These are phyloP conservation scores for Aix galericulata DNA, from an alignment of 2,113 vertebrate genomes.

Conservation along the genomic window DNA sequence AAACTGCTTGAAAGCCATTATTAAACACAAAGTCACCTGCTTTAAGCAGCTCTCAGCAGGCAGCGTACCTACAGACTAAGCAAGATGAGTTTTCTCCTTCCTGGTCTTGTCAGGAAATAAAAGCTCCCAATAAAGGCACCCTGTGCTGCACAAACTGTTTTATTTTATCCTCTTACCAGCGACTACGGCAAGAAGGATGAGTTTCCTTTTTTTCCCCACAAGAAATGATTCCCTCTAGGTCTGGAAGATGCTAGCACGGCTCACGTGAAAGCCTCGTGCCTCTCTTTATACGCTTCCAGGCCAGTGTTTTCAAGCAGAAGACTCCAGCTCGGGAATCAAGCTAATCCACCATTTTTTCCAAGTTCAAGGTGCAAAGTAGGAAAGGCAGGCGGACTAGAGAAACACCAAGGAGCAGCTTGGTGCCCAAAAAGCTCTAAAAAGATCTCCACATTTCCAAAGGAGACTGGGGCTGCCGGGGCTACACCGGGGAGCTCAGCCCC, in stretches of 20 bases:
- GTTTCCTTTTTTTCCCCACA: fast-evolving
- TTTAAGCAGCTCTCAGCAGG: background rate
- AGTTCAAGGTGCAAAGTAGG: background rate
- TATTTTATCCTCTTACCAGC: background rate
- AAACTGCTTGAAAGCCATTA: background rate
- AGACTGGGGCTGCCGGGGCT: background rate
- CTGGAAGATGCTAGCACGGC: background rate
- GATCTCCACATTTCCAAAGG: background rate
- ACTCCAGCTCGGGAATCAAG: no score
- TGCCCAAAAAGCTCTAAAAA: background rate
- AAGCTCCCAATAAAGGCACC: background rate
- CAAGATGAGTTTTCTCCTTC: background rate
- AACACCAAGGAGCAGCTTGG: background rate
- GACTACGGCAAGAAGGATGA: background rate
- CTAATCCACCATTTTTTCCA: background rate
- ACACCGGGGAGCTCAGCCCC: background rate
- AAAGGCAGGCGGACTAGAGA: background rate
- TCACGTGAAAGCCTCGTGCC: background rate
- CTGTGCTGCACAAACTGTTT: background rate
- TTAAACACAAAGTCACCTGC: background rate
- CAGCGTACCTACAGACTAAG: background rate
- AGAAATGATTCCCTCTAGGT: background rate
- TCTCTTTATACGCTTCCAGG: background rate
- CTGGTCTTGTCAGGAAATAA: background rate
- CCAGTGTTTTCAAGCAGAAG: background rate